Base-by-base conservation (phyloP, 2,797 vertebrate genomes). In the Discoglossus pictus region DNA sequence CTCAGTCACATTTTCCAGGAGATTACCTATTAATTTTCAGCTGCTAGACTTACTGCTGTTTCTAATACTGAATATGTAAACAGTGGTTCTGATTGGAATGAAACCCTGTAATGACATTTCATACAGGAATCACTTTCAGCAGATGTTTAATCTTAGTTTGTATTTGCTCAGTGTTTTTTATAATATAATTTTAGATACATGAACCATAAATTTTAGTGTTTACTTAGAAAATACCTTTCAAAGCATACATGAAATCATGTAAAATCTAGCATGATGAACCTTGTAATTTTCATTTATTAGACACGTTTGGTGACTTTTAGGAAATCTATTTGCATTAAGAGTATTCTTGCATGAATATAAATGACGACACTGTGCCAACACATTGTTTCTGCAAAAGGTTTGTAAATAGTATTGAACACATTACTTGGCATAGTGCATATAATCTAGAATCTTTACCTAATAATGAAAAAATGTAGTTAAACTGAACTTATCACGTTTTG, bases 1-100 rank as follows among this genome's bases (percentile, higher is more conserved):
- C 69, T 75, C 65, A 70, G 66, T 40, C 31, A 69, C 56, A 68
- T 20, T 84, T 83, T 84, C 72, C 73, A 53, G 47, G 44, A 76
- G 70, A 82, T 80, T 76, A 78, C 24, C 67, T 82, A 83, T 83
- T 82, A 76, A 75, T 82, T 82, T 82, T 72, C 74, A 80, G 65
- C 48, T 72, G 38, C 56, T 47, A 74, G 70, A 75, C 73, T 79
- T 79, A 77, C 70, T 44, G 36, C 17, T 34, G 61, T 66, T 80
- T 75, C 75, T 78, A 75, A 76, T 61, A 78, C 50, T 76, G 64
- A 75, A 82, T 61, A 61, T 78, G 58, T 75, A 80, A 82, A 75
- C 56, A 63, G 72, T 40, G 62, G 75, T 66, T 77, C 58, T 78
- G 75, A 80, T 74, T 80, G 56, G 55, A 74, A 74, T 77, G 46